phyloP scores from a whole-genome alignment of 2,888 invertebrate genomes.

The Coenonympha glycerion region DNA sequence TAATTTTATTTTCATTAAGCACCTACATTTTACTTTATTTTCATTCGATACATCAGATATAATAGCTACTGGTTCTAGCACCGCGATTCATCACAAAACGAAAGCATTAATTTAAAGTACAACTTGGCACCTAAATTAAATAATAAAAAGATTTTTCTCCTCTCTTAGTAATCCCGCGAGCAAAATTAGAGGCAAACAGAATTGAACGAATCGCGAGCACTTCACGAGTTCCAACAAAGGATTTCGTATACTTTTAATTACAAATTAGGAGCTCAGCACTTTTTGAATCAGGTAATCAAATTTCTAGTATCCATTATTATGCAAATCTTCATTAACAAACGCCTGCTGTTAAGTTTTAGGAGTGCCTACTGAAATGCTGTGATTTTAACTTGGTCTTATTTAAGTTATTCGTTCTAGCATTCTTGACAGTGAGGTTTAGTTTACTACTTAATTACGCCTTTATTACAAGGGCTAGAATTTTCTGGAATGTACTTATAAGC shows the following conservation, averaged over 20 bases:
- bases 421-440: no score
- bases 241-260: conserved; percentile 58
- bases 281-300: conserved; percentile 45
- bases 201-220: conserved; percentile 36
- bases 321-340: conserved; percentile 47
- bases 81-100: no score
- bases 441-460: no score
- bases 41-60: no score
- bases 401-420: conserved; percentile 6
- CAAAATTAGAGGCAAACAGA: conserved; percentile 13
- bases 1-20: no score
- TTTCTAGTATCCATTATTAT: conserved; percentile 56
- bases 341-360: conserved; percentile 17
- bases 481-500: no score
- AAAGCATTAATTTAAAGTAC: no score
- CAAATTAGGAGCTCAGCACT: conserved; percentile 57
- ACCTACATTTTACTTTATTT: no score
- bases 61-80: no score
- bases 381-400: conserved; percentile 15
- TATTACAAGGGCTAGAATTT: no score
- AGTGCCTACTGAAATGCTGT: conserved; percentile 15
- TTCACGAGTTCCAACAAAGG: conserved; percentile 47
- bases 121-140: conserved; percentile 9
- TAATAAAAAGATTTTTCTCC: not conserved
- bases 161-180: not conserved